Conservation (phyloP, 2,797 vertebrate species). For the Chelmon rostratus region DNA sequence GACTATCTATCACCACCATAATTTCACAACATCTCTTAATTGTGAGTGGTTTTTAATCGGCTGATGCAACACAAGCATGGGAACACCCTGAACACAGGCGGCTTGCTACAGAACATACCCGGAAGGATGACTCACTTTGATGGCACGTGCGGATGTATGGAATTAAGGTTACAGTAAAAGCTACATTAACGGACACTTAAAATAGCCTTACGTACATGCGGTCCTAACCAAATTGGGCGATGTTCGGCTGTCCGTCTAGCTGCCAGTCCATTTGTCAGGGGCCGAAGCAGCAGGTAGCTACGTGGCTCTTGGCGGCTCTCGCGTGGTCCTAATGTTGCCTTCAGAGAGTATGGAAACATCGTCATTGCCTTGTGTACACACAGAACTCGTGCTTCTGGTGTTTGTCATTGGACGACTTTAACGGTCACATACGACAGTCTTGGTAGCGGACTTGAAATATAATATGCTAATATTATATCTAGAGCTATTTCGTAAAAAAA, state of each 20-base stretch:
- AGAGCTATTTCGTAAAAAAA: background rate
- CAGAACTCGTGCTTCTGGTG: background rate
- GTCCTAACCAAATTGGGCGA: background rate
- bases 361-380: background rate
- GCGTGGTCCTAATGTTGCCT: constrained; percentile 51
- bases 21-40: background rate
- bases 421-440: background rate
- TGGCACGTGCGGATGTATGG: background rate
- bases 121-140: constrained; percentile 19
- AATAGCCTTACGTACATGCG: constrained; percentile 5
- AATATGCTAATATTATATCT: background rate
- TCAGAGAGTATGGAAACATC: background rate
- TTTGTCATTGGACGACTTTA: background rate
- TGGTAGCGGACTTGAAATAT: background rate
- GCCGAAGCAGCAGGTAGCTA: constrained; percentile 38
- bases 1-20: background rate
- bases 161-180: no score
- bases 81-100: background rate
- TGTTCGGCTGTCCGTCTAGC: background rate
- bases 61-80: constrained; percentile 69
- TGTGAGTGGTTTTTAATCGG: background rate
- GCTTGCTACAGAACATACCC: background rate
- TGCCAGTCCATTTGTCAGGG: background rate
- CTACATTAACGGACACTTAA: background rate
- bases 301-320: constrained; percentile 55